Evolutionary conservation across 2,797 vertebrate genomes (phyloP).

Genomic region (Eospalax fontanierii): DNA sequence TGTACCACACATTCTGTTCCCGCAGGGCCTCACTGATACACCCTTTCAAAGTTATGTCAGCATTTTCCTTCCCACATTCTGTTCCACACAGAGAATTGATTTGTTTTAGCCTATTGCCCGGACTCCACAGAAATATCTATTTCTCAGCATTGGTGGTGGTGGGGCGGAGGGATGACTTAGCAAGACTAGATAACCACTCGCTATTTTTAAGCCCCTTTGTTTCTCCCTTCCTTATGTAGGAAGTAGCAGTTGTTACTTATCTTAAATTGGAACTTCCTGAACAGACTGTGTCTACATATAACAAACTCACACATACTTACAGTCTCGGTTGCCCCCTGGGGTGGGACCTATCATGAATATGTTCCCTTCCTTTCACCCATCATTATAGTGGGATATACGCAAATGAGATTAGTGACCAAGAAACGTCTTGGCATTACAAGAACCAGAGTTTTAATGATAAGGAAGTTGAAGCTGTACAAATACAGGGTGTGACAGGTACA

Average conservation of each 20-base stretch:
- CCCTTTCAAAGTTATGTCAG: background rate
- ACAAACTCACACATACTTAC: conserved; percentile 1
- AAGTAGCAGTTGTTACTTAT: conserved; percentile 11
- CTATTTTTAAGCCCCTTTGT: background rate
- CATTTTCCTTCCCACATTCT: background rate
- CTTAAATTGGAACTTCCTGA: background rate
- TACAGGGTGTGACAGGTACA: background rate
- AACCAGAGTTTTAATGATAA: background rate
- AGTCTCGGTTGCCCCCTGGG: background rate
- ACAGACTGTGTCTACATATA: background rate
- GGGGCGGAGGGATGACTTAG: background rate
- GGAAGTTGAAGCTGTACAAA: background rate
- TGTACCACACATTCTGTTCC: background rate
- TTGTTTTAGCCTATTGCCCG: background rate
- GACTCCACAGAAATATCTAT: background rate
- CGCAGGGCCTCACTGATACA: background rate
- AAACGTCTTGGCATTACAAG: background rate
- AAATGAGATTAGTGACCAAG: conserved; percentile 24
- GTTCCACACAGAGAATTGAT: background rate
- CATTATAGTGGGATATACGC: background rate
- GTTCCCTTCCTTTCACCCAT: background rate
- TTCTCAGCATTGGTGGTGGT: conserved; percentile 27
- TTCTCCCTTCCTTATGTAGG: background rate
- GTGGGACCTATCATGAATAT: background rate
- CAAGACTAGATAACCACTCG: background rate